A percentile compares a stretch with the other conserved stretches of the same genome.
Conservation (phyloP, 1,140 invertebrate genomes). For the Drosophila micromelanica region DNA sequence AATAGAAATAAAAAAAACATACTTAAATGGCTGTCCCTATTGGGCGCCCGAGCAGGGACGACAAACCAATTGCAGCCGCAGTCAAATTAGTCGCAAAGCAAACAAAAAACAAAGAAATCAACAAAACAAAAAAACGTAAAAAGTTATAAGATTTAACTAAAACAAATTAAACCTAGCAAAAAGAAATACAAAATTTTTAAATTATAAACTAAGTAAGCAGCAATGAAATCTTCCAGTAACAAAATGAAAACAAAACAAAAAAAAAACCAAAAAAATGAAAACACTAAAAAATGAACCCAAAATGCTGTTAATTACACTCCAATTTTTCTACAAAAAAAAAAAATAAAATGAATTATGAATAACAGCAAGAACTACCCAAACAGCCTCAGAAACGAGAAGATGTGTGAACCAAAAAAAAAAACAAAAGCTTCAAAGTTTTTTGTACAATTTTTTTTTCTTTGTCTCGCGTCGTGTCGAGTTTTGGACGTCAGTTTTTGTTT, state of each 20-base stretch:
- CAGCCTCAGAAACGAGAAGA: no score
- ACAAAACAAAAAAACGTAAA: constrained; percentile 43
- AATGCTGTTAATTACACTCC: constrained; percentile 70
- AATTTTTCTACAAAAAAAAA: constrained; percentile 40
- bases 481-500: constrained; percentile 8
- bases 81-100: constrained; percentile 62
- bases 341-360: background rate
- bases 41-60: constrained; percentile 1
- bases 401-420: no score
- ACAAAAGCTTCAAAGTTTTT: constrained; percentile 19
- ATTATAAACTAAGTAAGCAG: constrained; percentile 78
- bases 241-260: no score
- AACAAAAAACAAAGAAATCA: constrained; percentile 62
- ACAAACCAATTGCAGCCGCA: constrained; percentile 51
- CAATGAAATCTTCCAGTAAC: constrained; percentile 78
- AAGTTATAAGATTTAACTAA: constrained; percentile 51
- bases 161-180: constrained; percentile 60
- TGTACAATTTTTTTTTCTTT: constrained; percentile 1
- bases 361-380: no score
- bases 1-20: constrained; percentile 23
- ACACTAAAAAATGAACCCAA: constrained; percentile 14
- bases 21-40: constrained; percentile 16
- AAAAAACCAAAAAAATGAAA: constrained; percentile 35
- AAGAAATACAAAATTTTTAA: constrained; percentile 65
- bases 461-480: constrained; percentile 3